Evolutionary conservation across 64 coral and sea anemone genomes (phyloP).

Genomic region (Astreopora myriophthalma): DNA sequence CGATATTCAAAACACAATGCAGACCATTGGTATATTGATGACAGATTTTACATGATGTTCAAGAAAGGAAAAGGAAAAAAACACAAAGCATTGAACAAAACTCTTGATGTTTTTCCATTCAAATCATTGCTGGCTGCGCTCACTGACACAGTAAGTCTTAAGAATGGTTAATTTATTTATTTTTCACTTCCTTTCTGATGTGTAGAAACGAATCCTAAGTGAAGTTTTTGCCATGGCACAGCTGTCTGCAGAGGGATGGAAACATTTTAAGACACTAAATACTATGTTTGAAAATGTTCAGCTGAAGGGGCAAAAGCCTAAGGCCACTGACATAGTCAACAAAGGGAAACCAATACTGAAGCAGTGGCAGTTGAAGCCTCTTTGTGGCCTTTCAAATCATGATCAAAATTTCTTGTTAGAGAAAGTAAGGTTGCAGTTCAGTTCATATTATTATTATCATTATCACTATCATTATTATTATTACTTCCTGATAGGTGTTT

Average conservation of each 20-base stretch:
- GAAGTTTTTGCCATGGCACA: slow-evolving; percentile 31
- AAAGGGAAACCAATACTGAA: slow-evolving; percentile 41
- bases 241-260: slow-evolving; percentile 6
- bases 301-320: slow-evolving; percentile 30
- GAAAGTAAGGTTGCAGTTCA: background rate
- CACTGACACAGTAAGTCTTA: too few species aligned
- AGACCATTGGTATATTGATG: too few species aligned
- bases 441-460: too few species aligned
- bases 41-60: too few species aligned
- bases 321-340: slow-evolving; percentile 8
- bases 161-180: too few species aligned
- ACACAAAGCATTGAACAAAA: too few species aligned
- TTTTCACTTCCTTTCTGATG: too few species aligned
- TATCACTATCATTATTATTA: background rate
- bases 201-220: slow-evolving; percentile 39
- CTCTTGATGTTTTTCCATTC: too few species aligned
- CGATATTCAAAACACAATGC: too few species aligned
- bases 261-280: background rate
- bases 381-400: background rate
- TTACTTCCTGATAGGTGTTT: background rate
- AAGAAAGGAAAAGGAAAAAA: too few species aligned
- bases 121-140: too few species aligned
- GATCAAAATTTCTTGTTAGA: slow-evolving; percentile 12
- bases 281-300: background rate
- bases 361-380: slow-evolving; percentile 28